These are phyloP conservation scores for Hyphantria cunea DNA, from an alignment of 1,140 invertebrate genomes.

Conservation along the genomic window DNA sequence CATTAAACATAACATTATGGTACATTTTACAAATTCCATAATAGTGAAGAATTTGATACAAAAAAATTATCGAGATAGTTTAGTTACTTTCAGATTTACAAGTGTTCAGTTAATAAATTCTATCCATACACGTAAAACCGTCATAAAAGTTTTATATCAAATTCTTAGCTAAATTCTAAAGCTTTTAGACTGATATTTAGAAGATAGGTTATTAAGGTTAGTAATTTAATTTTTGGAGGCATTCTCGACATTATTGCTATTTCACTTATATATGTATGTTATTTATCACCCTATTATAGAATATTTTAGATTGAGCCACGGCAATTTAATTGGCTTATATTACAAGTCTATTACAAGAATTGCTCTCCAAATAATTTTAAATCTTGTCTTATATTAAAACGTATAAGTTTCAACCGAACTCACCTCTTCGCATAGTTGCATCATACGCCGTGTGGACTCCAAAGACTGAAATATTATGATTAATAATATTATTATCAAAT, in stretches of 20 bases:
- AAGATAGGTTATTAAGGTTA: not conserved
- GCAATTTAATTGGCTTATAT: not conserved
- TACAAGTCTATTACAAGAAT: not conserved
- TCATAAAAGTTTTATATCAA: slow-evolving; percentile 38
- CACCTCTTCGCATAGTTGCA: slow-evolving; percentile 98
- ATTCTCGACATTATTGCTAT: slow-evolving; percentile 54
- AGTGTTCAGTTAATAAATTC: too few species aligned
- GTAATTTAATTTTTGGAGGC: slow-evolving; percentile 47
- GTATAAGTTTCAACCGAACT: slow-evolving; percentile 73
- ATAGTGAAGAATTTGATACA: slow-evolving; percentile 39
- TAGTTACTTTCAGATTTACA: too few species aligned
- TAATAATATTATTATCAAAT: not conserved
- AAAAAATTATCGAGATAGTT: slow-evolving; percentile 19
- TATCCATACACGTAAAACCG: not conserved
- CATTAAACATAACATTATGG: slow-evolving; percentile 28
- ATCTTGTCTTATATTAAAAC: too few species aligned
- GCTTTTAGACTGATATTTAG: not conserved
- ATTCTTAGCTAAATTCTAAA: slow-evolving; percentile 19
- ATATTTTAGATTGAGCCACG: not conserved
- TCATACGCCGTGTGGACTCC: slow-evolving; percentile 98
- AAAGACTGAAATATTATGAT: slow-evolving; percentile 90
- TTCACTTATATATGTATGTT: not conserved
- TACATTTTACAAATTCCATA: slow-evolving; percentile 9
- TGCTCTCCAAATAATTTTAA: not conserved
- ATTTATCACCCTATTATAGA: not conserved